Conservation (phyloP, 2,888 invertebrate species). For the Eristalis intricaria region DNA sequence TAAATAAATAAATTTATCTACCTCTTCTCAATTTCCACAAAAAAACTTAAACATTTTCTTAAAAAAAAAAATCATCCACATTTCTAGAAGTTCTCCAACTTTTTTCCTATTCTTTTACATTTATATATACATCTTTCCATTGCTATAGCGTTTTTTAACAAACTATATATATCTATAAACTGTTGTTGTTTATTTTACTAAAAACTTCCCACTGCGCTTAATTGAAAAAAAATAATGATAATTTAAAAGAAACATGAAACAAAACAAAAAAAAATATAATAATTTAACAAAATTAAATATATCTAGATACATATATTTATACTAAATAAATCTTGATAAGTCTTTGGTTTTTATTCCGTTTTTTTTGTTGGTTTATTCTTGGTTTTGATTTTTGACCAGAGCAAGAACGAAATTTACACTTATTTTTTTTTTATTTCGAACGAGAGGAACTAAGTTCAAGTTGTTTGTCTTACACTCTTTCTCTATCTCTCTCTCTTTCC, state of each 20-base stretch:
- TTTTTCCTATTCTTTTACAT: constrained; percentile 69
- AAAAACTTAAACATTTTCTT: constrained; percentile 14
- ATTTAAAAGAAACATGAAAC: constrained; percentile 56
- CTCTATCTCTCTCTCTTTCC: constrained; percentile 54
- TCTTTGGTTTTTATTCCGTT: constrained; percentile 49
- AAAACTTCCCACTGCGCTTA: constrained; percentile 81
- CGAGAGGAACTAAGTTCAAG: constrained; percentile 11
- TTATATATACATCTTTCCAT: constrained; percentile 50
- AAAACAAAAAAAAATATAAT: constrained; percentile 33
- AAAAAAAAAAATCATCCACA: constrained; percentile 64
- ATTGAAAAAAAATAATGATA: constrained; percentile 73
- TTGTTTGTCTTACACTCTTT: constrained; percentile 56
- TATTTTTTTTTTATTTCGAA: constrained; percentile 2
- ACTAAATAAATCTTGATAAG: constrained; percentile 65
- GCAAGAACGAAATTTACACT: not conserved
- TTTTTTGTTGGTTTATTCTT: not conserved
- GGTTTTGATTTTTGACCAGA: not conserved
- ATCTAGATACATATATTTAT: constrained; percentile 73
- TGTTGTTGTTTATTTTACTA: constrained; percentile 67
- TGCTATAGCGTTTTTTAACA: constrained; percentile 45
- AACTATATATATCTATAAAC: constrained; percentile 40
- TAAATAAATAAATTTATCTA: not conserved
- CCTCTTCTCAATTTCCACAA: not conserved
- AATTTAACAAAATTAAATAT: constrained; percentile 50
- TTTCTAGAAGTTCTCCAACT: constrained; percentile 66